These are phyloP conservation scores for Limnephilus marmoratus DNA, from an alignment of 2,888 invertebrate genomes.

Conservation along the genomic window DNA sequence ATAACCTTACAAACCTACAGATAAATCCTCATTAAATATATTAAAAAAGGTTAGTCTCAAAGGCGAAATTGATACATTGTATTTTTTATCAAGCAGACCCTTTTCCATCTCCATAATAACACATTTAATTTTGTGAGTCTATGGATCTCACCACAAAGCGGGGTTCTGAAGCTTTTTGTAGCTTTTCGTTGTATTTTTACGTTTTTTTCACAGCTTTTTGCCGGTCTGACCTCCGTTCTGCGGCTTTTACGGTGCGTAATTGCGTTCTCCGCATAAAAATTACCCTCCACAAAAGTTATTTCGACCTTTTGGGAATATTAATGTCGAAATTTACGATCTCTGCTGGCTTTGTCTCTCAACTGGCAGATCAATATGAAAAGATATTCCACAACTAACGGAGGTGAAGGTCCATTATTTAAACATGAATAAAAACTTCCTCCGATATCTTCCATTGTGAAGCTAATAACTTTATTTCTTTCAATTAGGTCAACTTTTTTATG, in stretches of 20 bases:
- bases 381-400: constrained; percentile 24
- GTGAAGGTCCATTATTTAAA: neutral
- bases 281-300: constrained; percentile 44
- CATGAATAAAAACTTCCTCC: too few relatives aligned
- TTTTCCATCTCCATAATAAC: constrained; percentile 40
- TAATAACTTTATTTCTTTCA: too few relatives aligned
- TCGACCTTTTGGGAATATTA: constrained; percentile 51
- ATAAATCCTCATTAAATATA: neutral
- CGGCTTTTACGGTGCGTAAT: constrained; percentile 46
- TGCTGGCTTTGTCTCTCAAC: constrained; percentile 5
- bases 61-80: neutral
- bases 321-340: constrained; percentile 46
- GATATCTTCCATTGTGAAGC: too few relatives aligned
- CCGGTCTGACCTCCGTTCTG: constrained; percentile 16
- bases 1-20: too few relatives aligned
- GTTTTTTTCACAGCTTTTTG: constrained; percentile 21
- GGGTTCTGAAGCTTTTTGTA: constrained; percentile 28
- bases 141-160: constrained; percentile 49
- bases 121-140: constrained; percentile 51
- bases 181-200: constrained; percentile 15
- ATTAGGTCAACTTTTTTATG: too few relatives aligned
- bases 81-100: constrained; percentile 14
- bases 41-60: neutral
- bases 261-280: constrained; percentile 52
- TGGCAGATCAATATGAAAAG: constrained; percentile 29